Conservation (phyloP, 2,888 invertebrate species). For the Mythimna ferrago region DNA sequence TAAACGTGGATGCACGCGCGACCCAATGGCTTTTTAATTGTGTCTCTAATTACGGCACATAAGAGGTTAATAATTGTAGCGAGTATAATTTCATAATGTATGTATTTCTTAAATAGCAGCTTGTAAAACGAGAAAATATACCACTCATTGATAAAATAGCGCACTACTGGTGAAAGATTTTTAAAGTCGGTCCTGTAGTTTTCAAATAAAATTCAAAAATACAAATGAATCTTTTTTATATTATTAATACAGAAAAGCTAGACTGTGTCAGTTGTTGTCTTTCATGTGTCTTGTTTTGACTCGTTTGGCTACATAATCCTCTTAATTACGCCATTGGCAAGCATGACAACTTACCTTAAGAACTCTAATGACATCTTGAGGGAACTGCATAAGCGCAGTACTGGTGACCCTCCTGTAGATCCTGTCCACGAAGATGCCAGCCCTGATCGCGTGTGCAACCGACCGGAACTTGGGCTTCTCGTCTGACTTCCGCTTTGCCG, state of each 20-base stretch:
- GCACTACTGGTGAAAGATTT: no score
- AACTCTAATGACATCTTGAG: constrained; percentile 95
- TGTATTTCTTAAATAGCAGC: neutral
- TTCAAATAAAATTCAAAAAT: no score
- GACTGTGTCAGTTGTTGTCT: neutral
- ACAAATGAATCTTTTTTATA: no score
- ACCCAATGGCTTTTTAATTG: no score
- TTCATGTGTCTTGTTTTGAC: neutral
- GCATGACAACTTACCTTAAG: constrained; percentile 92
- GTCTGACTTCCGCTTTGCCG: constrained; percentile 94
- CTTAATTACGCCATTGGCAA: neutral
- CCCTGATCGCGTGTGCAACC: constrained; percentile 98
- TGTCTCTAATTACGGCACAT: no score
- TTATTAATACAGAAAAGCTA: no score
- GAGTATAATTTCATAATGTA: neutral
- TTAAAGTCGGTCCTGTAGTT: no score
- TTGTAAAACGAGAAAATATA: no score
- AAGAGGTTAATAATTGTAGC: no score
- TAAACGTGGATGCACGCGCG: no score
- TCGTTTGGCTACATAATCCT: no score
- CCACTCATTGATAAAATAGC: no score
- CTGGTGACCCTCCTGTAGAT: constrained; percentile 96
- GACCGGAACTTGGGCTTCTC: constrained; percentile 97
- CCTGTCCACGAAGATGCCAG: constrained; percentile 98
- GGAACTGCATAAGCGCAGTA: constrained; percentile 96